Evolutionary conservation across 2,113 vertebrate species (phyloP), one percentile per base, ranked within the genome.

Genomic region (Pollachius pollachius): DNA sequence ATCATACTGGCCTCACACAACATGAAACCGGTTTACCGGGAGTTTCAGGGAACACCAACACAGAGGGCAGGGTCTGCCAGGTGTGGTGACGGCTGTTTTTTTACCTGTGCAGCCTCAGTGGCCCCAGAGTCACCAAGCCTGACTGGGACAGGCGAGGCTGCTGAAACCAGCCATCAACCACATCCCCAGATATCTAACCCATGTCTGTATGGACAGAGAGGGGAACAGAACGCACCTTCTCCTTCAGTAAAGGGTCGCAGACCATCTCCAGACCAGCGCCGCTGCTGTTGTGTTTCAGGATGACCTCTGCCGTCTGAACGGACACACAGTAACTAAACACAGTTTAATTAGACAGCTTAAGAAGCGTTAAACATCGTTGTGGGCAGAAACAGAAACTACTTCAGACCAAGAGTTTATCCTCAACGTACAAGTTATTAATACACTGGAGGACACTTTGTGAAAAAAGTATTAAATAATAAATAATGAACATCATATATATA

Each of bases 231-330:
- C 94, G 94, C 80, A 95, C 97, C 80, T 91, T 93, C 82, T 99
- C 97, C 77, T 95, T 95, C 21, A 99, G 95, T 78, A 93, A 89
- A 61, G 89, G 73, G 56, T 97, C 94, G 34, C 76, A 91, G 2
- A 76, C 84, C 68, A 96, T 89, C 61, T 91, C 86, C 19, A 94
- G 63, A 52, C 86, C 85, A 62, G 77, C 92, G 80, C 94, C 92
- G 56, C 90, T 93, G 30, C 74, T 91, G 82, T 90, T 99, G 76
- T 92, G 91, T 74, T 87, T 92, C 84, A 97, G 77, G 85, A 98
- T 96, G 17, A 85, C 72, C 66, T 91, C 89, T 27, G 93, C 93
- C 0, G 97, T 98, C 97, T 98, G 88, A 34, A 92, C 89, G 78
- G 63, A 56, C 73, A 17, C 5, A 15, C 15, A 41, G 16, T 1